These are phyloP conservation scores for Cataglyphis hispanica DNA, from an alignment of 1,140 invertebrate genomes.

Conservation along the genomic window DNA sequence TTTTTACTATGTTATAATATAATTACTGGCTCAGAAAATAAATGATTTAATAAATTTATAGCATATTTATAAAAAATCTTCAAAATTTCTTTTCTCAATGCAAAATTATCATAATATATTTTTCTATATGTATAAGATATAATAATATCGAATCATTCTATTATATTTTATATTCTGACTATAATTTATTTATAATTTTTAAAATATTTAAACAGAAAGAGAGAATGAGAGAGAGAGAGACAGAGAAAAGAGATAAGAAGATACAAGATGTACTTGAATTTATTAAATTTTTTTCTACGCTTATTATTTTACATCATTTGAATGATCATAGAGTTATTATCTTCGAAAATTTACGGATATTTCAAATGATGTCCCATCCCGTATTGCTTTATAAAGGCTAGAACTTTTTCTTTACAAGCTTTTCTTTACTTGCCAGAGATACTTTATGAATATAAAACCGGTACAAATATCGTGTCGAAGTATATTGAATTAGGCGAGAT, in stretches of 20 bases:
- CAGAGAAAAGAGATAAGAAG: too few relatives aligned
- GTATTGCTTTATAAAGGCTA: background rate
- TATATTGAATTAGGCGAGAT: background rate
- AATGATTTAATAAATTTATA: conserved; percentile 35
- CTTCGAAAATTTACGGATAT: too few relatives aligned
- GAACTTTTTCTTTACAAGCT: too few relatives aligned
- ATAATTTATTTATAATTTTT: background rate
- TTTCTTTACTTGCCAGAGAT: background rate
- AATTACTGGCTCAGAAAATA: conserved; percentile 42
- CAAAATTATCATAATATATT: background rate
- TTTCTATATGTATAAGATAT: too few relatives aligned
- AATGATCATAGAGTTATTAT: too few relatives aligned
- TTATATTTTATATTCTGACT: background rate
- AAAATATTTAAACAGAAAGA: too few relatives aligned
- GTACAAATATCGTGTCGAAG: background rate
- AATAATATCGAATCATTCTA: background rate
- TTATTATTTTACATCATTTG: too few relatives aligned
- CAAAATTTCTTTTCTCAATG: background rate
- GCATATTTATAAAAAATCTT: background rate
- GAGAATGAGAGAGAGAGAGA: too few relatives aligned
- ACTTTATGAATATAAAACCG: background rate
- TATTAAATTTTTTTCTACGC: too few relatives aligned
- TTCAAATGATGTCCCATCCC: too few relatives aligned
- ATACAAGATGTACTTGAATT: too few relatives aligned
- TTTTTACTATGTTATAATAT: background rate